phyloP scores from a whole-genome alignment of 2,797 vertebrate species.

The Dallia pectoralis region DNA sequence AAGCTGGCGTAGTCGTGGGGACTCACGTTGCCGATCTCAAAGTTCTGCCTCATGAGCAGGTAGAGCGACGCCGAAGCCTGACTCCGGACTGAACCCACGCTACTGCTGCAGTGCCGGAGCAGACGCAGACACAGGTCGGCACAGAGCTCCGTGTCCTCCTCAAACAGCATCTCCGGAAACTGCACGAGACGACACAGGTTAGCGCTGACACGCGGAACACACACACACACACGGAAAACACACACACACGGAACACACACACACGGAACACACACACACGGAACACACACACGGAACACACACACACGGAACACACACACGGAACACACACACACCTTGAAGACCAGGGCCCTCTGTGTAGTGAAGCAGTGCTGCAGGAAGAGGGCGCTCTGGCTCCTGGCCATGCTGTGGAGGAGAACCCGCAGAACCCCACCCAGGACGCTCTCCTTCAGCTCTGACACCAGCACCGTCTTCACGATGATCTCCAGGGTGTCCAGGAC shows the following conservation, averaged over 20 bases:
- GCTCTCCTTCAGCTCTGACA: slow-evolving; percentile 88
- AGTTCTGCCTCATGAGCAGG: slow-evolving; percentile 94
- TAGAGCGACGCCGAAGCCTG: slow-evolving; percentile 92
- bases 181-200: slow-evolving; percentile 39
- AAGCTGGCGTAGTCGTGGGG: not conserved
- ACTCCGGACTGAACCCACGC: slow-evolving; percentile 77
- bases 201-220: slow-evolving; percentile 17
- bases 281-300: slow-evolving; percentile 30
- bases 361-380: slow-evolving; percentile 91
- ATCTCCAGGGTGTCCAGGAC: slow-evolving; percentile 89
- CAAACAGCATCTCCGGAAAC: slow-evolving; percentile 94
- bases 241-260: slow-evolving; percentile 80
- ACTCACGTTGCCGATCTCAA: slow-evolving; percentile 89
- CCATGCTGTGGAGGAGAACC: slow-evolving; percentile 88
- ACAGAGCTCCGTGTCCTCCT: slow-evolving; percentile 91
- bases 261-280: slow-evolving; percentile 41
- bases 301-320: not conserved
- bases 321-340: slow-evolving; percentile 71
- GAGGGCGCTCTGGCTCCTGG: slow-evolving; percentile 85
- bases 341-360: slow-evolving; percentile 87
- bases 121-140: slow-evolving; percentile 88
- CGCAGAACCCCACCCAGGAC: slow-evolving; percentile 83
- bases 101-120: slow-evolving; percentile 88
- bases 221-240: not conserved
- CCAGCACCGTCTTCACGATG: slow-evolving; percentile 82